Evolutionary conservation across 2,113 vertebrate species (phyloP), one percentile per base, ranked within the genome.

Genomic region (Cyrtonyx montezumae): DNA sequence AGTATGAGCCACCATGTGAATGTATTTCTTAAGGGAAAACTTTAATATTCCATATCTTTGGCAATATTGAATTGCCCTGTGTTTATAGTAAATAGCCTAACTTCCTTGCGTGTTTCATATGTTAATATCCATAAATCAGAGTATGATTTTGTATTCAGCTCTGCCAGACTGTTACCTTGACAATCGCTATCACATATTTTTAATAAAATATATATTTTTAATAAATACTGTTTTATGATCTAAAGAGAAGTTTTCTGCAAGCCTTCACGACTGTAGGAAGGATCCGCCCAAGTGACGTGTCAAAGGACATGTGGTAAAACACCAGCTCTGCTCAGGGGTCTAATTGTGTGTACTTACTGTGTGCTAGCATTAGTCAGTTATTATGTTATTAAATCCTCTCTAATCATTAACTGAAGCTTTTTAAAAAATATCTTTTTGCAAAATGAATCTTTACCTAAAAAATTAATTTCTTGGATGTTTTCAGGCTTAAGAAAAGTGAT

Each of bases 401-500:
- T 96, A 96, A 97, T 96, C 96, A 97, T 95, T 96, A 96, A 87
- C 81, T 63, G 77, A 90, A 96, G 70, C 69, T 94, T 87, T 94
- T 96, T 69, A 93, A 93, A 93, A 87, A 94, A 49, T 51, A 92
- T 74, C 61, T 83, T 95, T 95, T 93, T 94, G 68, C 67, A 94
- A 91, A 96, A 94, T 85, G 84, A 90, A 95, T 96, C 55, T 93
- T 93, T 95, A 91, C 93, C 87, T 96, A 92, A 97, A 93, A 94
- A 93, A 87, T 96, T 92, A 93, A 96, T 98, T 96, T 96, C 95
- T 87, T 94, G 93, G 63, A 95, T 97, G 87, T 97, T 97, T 95
- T 96, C 88, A 93, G 79, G 76, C 94, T 95, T 94, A 78, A 96
- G 91, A 89, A 93, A 95, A 74, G 90, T 91, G 75, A 95, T 93